Percentiles rank a stretch among this genome's conserved stretches.
These are phyloP conservation scores for Trissolcus japonicus DNA, from an alignment of 2,888 invertebrate genomes.

Conservation along the genomic window DNA sequence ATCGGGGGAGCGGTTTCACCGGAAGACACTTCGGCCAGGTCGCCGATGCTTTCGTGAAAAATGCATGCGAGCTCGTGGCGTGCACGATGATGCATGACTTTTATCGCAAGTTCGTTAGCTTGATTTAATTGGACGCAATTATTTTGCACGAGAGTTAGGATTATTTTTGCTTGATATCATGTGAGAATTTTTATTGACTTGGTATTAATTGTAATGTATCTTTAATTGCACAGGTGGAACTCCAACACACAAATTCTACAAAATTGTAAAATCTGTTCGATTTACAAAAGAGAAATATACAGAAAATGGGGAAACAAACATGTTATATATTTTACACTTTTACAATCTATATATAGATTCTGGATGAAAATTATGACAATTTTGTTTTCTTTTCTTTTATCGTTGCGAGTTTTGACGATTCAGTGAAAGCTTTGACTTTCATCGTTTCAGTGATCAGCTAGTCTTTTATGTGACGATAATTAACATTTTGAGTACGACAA, in stretches of 20 bases:
- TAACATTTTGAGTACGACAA: background rate
- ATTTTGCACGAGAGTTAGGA: background rate
- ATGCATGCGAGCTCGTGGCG: background rate
- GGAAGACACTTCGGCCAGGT: constrained; percentile 25
- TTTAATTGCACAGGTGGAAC: too few species aligned
- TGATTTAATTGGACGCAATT: constrained; percentile 19
- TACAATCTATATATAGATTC: background rate
- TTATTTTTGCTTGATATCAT: too few species aligned
- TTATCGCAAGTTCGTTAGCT: constrained; percentile 18
- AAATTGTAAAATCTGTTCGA: background rate
- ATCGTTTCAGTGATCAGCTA: constrained; percentile 11
- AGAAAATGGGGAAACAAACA: too few species aligned
- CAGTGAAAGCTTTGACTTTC: constrained; percentile 21
- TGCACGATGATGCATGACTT: constrained; percentile 12
- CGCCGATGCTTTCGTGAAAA: background rate
- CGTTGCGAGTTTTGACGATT: background rate
- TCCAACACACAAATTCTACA: background rate
- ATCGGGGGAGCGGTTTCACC: constrained; percentile 47
- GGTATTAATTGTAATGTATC: too few species aligned
- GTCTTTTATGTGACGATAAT: background rate
- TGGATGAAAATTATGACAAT: background rate
- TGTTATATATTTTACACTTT: too few species aligned
- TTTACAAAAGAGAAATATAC: background rate
- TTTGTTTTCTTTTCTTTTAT: background rate
- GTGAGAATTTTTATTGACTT: background rate